phyloP scores from a whole-genome alignment of 2,797 vertebrate species.

The Onychomys torridus region DNA sequence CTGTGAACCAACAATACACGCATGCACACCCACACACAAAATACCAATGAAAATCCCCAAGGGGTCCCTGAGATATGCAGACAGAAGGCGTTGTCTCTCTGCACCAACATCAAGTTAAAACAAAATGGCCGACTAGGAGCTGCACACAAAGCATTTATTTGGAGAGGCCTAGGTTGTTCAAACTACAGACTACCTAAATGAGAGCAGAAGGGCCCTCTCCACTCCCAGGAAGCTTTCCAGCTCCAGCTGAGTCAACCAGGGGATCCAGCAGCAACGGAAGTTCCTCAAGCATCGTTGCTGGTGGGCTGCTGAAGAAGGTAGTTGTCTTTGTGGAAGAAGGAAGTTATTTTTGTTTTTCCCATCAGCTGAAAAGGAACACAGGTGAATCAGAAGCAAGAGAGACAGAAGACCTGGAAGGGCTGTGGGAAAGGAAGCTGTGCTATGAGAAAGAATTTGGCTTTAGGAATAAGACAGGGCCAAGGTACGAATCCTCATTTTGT shows the following conservation, averaged over 20 bases:
- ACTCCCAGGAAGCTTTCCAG: constrained; percentile 43
- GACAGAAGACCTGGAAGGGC: not conserved
- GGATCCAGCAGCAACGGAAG: constrained; percentile 72
- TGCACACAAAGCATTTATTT: constrained; percentile 85
- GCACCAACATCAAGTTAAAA: constrained; percentile 11
- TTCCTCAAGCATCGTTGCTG: constrained; percentile 68
- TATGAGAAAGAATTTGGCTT: not conserved
- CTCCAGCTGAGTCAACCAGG: constrained; percentile 79
- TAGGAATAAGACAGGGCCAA: not conserved
- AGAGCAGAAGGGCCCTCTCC: constrained; percentile 39
- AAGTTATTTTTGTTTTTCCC: constrained; percentile 47
- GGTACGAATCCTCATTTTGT: not conserved
- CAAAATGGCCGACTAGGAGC: constrained; percentile 77
- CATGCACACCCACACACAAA: not conserved
- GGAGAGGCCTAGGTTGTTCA: constrained; percentile 80
- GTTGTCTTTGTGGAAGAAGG: constrained; percentile 73
- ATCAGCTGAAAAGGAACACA: constrained; percentile 85
- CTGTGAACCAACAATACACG: not conserved
- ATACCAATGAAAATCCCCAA: not conserved
- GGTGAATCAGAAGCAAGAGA: not conserved
- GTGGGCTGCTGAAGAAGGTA: constrained; percentile 69
- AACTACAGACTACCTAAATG: constrained; percentile 84
- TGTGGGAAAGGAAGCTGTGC: not conserved
- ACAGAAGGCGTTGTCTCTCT: constrained; percentile 54
- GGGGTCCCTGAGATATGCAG: not conserved